phyloP scores from a whole-genome alignment of 2,888 invertebrate species.

The Phoenoteleia sp. region DNA sequence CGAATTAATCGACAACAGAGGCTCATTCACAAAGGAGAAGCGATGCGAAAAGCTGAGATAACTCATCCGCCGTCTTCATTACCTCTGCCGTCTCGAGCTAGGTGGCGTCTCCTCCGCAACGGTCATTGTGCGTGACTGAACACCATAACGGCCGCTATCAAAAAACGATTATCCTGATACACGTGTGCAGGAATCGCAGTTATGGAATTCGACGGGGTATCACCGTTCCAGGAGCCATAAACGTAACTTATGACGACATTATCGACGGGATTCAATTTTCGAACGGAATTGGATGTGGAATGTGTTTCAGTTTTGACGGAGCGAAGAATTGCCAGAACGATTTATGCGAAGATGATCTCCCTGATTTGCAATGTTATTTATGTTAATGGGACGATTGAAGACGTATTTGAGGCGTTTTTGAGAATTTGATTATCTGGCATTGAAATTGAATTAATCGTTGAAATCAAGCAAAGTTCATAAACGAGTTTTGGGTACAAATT shows the following conservation, averaged over 20 bases:
- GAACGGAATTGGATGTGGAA: slow-evolving; percentile 34
- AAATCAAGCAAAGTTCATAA: no score
- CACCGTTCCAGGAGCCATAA: slow-evolving; percentile 46
- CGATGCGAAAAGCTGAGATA: slow-evolving; percentile 58
- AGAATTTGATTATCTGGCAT: no score
- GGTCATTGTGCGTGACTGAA: slow-evolving; percentile 54
- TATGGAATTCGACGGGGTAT: slow-evolving; percentile 50
- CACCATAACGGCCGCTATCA: slow-evolving; percentile 51
- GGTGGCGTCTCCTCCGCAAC: slow-evolving; percentile 43
- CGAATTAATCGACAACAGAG: slow-evolving; percentile 67
- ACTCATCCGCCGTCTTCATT: slow-evolving; percentile 60
- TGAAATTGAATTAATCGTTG: no score
- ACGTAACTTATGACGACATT: slow-evolving; percentile 59
- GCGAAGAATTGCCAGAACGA: neutral
- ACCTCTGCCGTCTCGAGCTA: slow-evolving; percentile 21
- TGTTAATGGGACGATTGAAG: no score
- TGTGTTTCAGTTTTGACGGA: slow-evolving; percentile 30
- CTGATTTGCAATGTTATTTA: no score
- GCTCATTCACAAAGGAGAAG: slow-evolving; percentile 49
- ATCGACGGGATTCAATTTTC: slow-evolving; percentile 62
- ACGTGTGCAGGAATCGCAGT: slow-evolving; percentile 43
- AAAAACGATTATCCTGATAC: slow-evolving; percentile 68
- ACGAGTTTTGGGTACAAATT: no score
- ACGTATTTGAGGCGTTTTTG: no score
- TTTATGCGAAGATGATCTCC: neutral